These are phyloP conservation scores for Xenopus petersii DNA, from an alignment of 2,797 vertebrate species.

Conservation along the genomic window DNA sequence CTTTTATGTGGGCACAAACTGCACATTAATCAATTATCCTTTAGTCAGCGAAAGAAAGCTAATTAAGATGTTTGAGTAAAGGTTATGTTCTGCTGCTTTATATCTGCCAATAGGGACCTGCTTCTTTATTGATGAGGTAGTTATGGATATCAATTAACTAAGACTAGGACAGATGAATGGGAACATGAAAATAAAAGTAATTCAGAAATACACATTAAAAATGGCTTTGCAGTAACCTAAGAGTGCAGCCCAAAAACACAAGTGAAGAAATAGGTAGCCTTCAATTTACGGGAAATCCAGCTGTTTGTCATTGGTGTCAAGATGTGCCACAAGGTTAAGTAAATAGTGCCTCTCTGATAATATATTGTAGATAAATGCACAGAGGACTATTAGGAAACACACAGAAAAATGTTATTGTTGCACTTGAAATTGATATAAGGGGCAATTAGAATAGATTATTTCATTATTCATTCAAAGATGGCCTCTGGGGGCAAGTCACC, in stretches of 20 bases:
- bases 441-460: constrained; percentile 3
- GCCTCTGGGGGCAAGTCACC: background rate
- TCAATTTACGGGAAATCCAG: background rate
- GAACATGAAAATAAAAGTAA: background rate
- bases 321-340: background rate
- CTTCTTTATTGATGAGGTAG: constrained; percentile 13
- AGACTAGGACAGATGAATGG: constrained; percentile 23
- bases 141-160: constrained; percentile 31
- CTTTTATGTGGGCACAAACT: background rate
- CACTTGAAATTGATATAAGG: background rate
- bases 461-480: background rate
- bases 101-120: constrained; percentile 1
- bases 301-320: background rate
- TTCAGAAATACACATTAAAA: background rate
- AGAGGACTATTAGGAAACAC: background rate
- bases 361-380: background rate
- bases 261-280: background rate
- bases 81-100: background rate
- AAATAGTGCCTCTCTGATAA: background rate
- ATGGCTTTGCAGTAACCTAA: background rate
- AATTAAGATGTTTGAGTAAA: background rate
- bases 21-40: background rate
- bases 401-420: background rate
- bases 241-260: background rate
- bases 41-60: background rate